Conservation (phyloP, 2,888 invertebrate genomes). For the Lycophotia porphyrea region DNA sequence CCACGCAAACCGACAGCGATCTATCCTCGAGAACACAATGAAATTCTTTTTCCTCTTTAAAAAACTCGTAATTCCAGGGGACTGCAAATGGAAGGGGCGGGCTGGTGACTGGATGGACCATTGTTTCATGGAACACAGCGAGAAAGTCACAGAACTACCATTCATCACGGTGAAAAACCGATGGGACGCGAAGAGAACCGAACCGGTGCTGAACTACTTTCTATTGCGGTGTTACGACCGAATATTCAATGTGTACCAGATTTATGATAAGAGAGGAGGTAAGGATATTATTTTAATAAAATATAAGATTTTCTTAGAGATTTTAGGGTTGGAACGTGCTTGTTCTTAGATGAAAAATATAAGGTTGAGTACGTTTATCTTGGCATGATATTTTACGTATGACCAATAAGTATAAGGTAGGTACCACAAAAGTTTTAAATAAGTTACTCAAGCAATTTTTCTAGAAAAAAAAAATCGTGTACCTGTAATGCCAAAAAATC, state of each 20-base stretch:
- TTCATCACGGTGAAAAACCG: slow-evolving; percentile 87
- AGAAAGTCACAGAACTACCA: slow-evolving; percentile 88
- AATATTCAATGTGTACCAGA: slow-evolving; percentile 89
- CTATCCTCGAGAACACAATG: slow-evolving; percentile 35
- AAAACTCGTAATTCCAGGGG: slow-evolving; percentile 75
- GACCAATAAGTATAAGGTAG: neutral
- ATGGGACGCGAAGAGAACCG: slow-evolving; percentile 86
- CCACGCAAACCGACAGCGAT: slow-evolving; percentile 19
- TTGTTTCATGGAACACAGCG: slow-evolving; percentile 88
- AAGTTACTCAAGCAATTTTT: neutral
- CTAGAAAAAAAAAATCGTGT: neutral
- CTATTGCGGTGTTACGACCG: slow-evolving; percentile 85
- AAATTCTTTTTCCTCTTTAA: slow-evolving; percentile 17
- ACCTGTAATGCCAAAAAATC: neutral
- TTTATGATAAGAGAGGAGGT: slow-evolving; percentile 89
- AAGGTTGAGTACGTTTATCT: slow-evolving; percentile 5
- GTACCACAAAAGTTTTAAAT: neutral
- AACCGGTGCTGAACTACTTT: slow-evolving; percentile 88
- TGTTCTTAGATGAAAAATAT: neutral
- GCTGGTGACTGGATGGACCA: slow-evolving; percentile 92
- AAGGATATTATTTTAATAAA: slow-evolving; percentile 40
- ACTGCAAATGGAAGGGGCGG: slow-evolving; percentile 90
- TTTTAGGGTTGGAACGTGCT: slow-evolving; percentile 17
- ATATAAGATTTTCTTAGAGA: slow-evolving; percentile 2
- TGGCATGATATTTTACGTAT: neutral